A percentile compares a stretch with the other conserved stretches of the same genome.
These are phyloP conservation scores for Leguminivora glycinivorella DNA, from an alignment of 1,140 invertebrate genomes.

Conservation along the genomic window DNA sequence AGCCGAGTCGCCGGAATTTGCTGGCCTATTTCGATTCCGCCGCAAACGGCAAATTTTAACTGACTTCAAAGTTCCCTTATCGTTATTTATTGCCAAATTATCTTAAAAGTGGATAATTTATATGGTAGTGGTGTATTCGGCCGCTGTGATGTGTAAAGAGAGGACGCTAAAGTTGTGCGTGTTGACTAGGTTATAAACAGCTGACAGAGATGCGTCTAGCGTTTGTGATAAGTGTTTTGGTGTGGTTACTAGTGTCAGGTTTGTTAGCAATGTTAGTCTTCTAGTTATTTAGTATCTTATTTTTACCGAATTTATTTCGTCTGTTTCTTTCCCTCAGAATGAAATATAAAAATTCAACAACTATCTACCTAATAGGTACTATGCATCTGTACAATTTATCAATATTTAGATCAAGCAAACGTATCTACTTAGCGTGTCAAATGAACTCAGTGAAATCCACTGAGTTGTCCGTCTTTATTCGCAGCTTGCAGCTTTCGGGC, in stretches of 20 bases:
- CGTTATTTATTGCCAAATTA: slow-evolving; percentile 34
- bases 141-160: slow-evolving; percentile 1
- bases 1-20: slow-evolving; percentile 64
- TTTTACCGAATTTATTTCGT: too few relatives aligned
- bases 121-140: neutral
- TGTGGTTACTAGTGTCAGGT: neutral
- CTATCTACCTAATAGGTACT: too few relatives aligned
- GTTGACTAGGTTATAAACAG: slow-evolving; percentile 19
- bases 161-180: slow-evolving; percentile 7
- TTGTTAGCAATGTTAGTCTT: slow-evolving; percentile 12
- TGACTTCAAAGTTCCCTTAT: slow-evolving; percentile 36
- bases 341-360: too few relatives aligned
- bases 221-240: slow-evolving; percentile 14
- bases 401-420: too few relatives aligned
- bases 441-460: too few relatives aligned
- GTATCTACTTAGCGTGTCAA: too few relatives aligned
- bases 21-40: slow-evolving; percentile 63
- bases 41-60: slow-evolving; percentile 55
- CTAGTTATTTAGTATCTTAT: neutral
- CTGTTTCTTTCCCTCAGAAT: too few relatives aligned
- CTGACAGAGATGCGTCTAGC: slow-evolving; percentile 10
- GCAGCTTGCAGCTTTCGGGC: too few relatives aligned
- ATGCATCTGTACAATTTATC: too few relatives aligned
- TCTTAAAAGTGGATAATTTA: slow-evolving; percentile 19
- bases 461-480: too few relatives aligned